Base-by-base conservation (phyloP, 2,113 vertebrate genomes). In the Tympanuchus pallidicinctus region DNA sequence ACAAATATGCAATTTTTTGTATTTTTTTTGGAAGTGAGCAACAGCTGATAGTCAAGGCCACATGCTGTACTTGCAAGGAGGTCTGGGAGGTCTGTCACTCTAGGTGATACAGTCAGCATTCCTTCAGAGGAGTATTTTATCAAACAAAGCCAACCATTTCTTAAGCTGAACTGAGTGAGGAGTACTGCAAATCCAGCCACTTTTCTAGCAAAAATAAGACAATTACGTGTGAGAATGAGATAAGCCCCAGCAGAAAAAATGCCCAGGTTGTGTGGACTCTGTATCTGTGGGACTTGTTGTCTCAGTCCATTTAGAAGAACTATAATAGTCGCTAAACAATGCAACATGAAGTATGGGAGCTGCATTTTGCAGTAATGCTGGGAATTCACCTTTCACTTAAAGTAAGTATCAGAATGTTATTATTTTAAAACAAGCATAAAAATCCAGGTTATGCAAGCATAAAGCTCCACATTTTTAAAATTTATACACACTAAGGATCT, bases 11-110 rank as follows among this genome's bases (percentile, higher is more conserved):
- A 21, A 18, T 40, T 65, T 90, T 89, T 92, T 21, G 36, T 36
- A 36, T 36, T 36, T 36, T 36, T 36, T 36, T 36, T 36, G 69
- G 80, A 75, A 74, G 11, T 16, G 21, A 34, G 28, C n/a, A 88
- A 84, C 52, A 75, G 52, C 11, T 88, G 86, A 52, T 83, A 93
- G 91, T 93, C 76, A 90, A 78, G 61, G n/a, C 57, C 88, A 84
- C 52, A 63, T 91, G 89, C 94, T 93, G 30, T 69, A 20, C 19
- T 81, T 81, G 73, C n/a, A 75, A 38, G 21, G 65, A 45, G 34
- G 27, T 47, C 38, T 78, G 70, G 65, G 79, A 95, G 72, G 82
- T 92, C 90, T 88, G 12, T 70, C 88, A 82, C 52, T 27, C 61
- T 36, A 81, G 34, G 47, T 92, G 94, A 81, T 28, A 52, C 14